Evolutionary conservation across 2,113 vertebrate genomes (phyloP).

Genomic region (Corythornis madagascariensis): DNA sequence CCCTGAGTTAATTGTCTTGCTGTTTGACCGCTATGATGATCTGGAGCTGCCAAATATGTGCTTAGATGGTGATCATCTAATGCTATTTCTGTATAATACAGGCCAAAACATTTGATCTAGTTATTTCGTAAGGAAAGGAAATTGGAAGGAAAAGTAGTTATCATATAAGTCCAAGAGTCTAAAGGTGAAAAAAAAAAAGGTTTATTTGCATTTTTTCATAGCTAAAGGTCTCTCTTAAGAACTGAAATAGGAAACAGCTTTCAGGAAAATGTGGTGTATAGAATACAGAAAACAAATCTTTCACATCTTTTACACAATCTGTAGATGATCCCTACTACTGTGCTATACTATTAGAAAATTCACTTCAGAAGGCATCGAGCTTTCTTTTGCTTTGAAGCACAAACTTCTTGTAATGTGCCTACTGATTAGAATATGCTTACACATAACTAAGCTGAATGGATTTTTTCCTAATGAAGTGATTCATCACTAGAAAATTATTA

Average conservation of each 20-base stretch:
- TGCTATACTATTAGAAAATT: background rate
- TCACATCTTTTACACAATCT: background rate
- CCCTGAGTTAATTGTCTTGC: background rate
- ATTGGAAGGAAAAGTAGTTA: background rate
- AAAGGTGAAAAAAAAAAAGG: background rate
- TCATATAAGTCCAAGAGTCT: background rate
- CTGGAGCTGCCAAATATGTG: background rate
- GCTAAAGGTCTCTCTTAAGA: background rate
- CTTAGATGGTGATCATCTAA: background rate
- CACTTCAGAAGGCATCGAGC: background rate
- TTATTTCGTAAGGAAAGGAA: background rate
- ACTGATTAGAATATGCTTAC: background rate
- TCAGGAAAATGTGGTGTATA: background rate
- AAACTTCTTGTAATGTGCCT: background rate
- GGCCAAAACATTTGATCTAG: background rate
- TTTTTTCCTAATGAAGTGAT: slow-evolving; percentile 32
- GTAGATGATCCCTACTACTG: background rate
- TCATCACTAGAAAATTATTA: slow-evolving; percentile 45
- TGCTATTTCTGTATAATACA: background rate
- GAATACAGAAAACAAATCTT: background rate
- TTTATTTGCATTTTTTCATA: background rate
- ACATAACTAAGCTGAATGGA: background rate
- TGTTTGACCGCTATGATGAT: background rate
- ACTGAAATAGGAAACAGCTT: background rate
- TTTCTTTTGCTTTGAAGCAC: background rate